Evolutionary conservation across 2,888 invertebrate species (phyloP).

Genomic region (Glyphotaelius pellucidus): DNA sequence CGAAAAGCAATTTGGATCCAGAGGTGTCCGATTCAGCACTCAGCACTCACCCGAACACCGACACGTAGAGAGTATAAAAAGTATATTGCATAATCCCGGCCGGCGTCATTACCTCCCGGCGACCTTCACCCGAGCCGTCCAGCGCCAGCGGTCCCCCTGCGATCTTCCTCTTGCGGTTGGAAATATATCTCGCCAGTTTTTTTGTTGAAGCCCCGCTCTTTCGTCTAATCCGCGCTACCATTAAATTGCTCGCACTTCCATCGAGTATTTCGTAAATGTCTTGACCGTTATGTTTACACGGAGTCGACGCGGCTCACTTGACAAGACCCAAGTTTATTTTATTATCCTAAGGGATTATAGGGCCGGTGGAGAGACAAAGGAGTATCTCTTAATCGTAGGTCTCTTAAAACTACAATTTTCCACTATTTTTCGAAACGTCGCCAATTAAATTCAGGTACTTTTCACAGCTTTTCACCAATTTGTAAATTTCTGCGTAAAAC

Average conservation of each 20-base stretch:
- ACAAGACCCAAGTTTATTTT: neutral
- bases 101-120: conserved; percentile 32
- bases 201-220: neutral
- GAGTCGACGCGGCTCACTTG: neutral
- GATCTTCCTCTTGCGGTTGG: conserved; percentile 7
- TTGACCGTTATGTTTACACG: conserved; percentile 33
- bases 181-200: conserved; percentile 21
- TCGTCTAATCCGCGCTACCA: conserved; percentile 48
- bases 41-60: conserved; percentile 17
- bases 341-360: neutral
- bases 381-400: too few relatives aligned
- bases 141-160: neutral
- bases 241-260: conserved; percentile 38
- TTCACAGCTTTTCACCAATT: too few relatives aligned
- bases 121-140: conserved; percentile 36
- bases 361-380: neutral
- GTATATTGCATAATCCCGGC: conserved; percentile 33
- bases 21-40: conserved; percentile 31
- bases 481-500: too few relatives aligned
- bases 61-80: conserved; percentile 23
- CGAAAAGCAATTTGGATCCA: conserved; percentile 14
- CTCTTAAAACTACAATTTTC: too few relatives aligned
- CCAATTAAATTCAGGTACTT: too few relatives aligned
- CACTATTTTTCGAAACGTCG: too few relatives aligned
- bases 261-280: conserved; percentile 36